Conservation (phyloP, 2,113 vertebrate genomes). For the Zosterops pallidus region DNA sequence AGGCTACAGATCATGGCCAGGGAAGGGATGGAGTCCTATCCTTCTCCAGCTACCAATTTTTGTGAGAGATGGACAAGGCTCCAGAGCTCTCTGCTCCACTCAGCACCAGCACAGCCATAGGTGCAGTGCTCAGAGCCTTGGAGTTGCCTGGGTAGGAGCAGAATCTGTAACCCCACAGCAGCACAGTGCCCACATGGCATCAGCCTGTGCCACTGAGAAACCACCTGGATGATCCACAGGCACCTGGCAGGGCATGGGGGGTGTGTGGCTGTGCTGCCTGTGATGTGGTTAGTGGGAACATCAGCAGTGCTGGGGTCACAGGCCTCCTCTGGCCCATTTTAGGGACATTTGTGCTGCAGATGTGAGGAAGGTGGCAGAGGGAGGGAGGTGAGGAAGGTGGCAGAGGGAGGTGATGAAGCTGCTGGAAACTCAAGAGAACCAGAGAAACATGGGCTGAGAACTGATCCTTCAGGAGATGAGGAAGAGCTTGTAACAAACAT, state of each 20-base stretch:
- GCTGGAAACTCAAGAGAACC: neutral
- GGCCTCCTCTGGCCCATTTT: neutral
- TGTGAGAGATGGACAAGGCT: neutral
- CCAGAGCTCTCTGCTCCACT: neutral
- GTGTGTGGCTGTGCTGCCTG: neutral
- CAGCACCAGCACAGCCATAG: neutral
- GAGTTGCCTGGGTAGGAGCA: neutral
- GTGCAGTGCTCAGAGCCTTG: neutral
- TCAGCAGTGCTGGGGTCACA: neutral
- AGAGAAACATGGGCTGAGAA: neutral
- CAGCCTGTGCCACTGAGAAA: neutral
- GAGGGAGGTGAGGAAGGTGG: neutral
- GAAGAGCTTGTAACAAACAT: neutral
- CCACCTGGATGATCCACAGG: neutral
- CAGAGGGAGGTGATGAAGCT: neutral
- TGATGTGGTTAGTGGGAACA: neutral
- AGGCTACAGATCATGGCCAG: neutral
- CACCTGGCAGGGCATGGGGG: neutral
- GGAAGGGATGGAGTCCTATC: neutral
- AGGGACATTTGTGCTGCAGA: neutral
- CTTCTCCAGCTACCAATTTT: neutral
- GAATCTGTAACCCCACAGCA: rapidly evolving
- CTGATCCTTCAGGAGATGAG: neutral
- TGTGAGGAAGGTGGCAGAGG: neutral
- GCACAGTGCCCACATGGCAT: rapidly evolving